These are phyloP conservation scores for Cantharis rustica DNA, from an alignment of 2,888 invertebrate genomes.

Conservation along the genomic window DNA sequence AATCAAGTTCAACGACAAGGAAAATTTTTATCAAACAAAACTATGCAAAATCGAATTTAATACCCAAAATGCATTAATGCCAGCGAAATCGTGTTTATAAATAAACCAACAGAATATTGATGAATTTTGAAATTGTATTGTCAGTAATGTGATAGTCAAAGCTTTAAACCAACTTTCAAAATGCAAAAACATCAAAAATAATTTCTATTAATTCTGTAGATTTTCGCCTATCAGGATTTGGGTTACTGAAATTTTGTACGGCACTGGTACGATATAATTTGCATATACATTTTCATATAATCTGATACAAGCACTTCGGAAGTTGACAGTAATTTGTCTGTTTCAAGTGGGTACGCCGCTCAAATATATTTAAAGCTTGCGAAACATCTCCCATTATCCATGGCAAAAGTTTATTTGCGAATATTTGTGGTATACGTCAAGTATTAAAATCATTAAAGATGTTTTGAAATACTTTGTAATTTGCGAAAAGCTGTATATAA, in stretches of 20 bases:
- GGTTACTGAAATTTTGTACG: background rate
- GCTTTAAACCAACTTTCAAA: no score
- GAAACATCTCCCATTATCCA: background rate
- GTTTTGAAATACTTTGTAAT: background rate
- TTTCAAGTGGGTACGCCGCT: background rate
- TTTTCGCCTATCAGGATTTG: background rate
- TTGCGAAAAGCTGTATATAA: background rate
- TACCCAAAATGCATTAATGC: background rate
- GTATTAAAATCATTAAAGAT: background rate
- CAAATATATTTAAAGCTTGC: background rate
- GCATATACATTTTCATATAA: background rate
- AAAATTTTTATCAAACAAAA: background rate
- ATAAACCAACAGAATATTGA: background rate
- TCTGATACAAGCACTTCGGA: background rate
- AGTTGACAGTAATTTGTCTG: background rate
- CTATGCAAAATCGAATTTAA: background rate
- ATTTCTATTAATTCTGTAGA: background rate
- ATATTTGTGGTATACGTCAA: background rate
- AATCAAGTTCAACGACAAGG: background rate
- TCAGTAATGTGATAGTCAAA: no score
- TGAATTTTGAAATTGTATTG: no score
- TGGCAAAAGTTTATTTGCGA: background rate
- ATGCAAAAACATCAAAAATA: background rate
- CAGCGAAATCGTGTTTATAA: background rate
- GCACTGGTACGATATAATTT: background rate